phyloP scores from a whole-genome alignment of 2,797 vertebrate genomes.

The Muscicapa striata region DNA sequence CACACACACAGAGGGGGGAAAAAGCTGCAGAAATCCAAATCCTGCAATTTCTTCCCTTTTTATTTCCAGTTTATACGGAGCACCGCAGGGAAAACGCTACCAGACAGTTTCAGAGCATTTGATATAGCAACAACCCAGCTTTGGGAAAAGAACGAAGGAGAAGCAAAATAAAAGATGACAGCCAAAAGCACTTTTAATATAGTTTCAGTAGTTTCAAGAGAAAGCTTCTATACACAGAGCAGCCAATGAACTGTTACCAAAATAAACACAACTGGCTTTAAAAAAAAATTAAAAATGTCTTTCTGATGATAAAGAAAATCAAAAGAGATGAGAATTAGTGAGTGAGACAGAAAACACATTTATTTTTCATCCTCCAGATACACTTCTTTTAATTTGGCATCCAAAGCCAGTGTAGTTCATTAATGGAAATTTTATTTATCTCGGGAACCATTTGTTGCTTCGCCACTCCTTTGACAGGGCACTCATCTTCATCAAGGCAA shows the following conservation, averaged over 20 bases:
- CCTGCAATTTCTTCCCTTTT: slow-evolving; percentile 51
- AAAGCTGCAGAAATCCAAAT: slow-evolving; percentile 41
- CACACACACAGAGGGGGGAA: neutral
- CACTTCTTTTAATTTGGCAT: slow-evolving; percentile 44
- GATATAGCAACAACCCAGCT: slow-evolving; percentile 49
- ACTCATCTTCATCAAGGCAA: slow-evolving; percentile 46
- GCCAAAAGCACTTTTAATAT: slow-evolving; percentile 65
- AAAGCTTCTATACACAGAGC: slow-evolving; percentile 52
- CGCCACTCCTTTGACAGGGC: slow-evolving; percentile 34
- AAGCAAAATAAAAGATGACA: slow-evolving; percentile 68
- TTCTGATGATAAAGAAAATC: slow-evolving; percentile 51
- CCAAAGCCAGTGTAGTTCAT: slow-evolving; percentile 27
- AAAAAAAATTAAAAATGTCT: slow-evolving; percentile 27
- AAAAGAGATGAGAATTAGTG: neutral
- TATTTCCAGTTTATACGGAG: slow-evolving; percentile 47
- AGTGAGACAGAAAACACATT: neutral
- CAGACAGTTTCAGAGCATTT: slow-evolving; percentile 57
- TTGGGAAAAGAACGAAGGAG: slow-evolving; percentile 51
- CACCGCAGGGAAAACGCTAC: slow-evolving; percentile 53
- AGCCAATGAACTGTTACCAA: slow-evolving; percentile 58
- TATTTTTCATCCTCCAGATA: slow-evolving; percentile 46
- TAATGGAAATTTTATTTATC: slow-evolving; percentile 62
- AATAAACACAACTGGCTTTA: slow-evolving; percentile 54
- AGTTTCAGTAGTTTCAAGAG: slow-evolving; percentile 62
- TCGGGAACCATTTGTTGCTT: slow-evolving; percentile 30